Evolutionary conservation across 1,140 invertebrate genomes (phyloP).

Genomic region (Scaptomyza graminum): DNA sequence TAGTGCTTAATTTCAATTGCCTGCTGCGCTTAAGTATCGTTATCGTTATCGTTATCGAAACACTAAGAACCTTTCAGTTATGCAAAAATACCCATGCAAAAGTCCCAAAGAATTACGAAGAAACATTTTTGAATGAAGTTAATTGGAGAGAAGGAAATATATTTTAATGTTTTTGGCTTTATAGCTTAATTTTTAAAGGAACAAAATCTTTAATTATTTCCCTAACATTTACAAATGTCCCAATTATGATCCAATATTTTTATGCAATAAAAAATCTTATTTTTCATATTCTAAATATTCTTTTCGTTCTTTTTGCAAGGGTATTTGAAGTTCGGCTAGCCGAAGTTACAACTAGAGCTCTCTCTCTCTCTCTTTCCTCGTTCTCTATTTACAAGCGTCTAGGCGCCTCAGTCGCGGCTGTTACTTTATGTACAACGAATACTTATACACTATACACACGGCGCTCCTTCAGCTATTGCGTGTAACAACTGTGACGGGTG

Average conservation of each 20-base stretch:
- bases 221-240: no score
- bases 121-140: neutral
- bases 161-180: no score
- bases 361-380: constrained; percentile 7
- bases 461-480: constrained; percentile 84
- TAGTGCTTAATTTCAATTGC: constrained; percentile 72
- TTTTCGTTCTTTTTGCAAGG: constrained; percentile 25
- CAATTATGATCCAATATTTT: no score
- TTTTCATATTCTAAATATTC: no score
- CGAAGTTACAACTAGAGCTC: constrained; percentile 4
- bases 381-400: constrained; percentile 73
- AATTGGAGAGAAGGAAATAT: neutral
- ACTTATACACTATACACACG: constrained; percentile 44
- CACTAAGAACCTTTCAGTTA: neutral
- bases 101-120: neutral
- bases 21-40: constrained; percentile 72
- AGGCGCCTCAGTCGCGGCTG: constrained; percentile 75
- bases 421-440: constrained; percentile 71
- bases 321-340: constrained; percentile 17
- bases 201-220: no score
- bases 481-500: constrained; percentile 84
- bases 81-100: constrained; percentile 40
- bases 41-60: constrained; percentile 38
- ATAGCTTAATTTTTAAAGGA: no score
- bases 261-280: no score